Evolutionary conservation across 2,113 vertebrate species (phyloP), one percentile per base, ranked within the genome.

Genomic region (Aptenodytes forsteri): DNA sequence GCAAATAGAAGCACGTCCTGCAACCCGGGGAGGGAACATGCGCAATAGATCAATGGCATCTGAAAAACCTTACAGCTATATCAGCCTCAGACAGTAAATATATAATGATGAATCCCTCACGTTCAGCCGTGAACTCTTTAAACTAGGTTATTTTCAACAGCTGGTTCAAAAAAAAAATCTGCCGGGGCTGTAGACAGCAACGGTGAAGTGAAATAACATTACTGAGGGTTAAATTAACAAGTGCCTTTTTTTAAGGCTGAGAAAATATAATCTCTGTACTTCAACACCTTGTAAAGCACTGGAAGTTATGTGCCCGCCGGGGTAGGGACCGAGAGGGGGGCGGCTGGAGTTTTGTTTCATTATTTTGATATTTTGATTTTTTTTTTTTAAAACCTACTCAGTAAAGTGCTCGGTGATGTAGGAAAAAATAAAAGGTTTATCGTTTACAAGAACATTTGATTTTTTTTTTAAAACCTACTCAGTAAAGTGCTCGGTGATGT

Each of bases 1-100:
- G 99, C 99, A 99, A 99, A 99, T 99, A 98, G 99, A 98, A 98
- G 98, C 99, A 99, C 98, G 98, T 99, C 98, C 98, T 97, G 98
- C 99, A 99, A 99, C 98, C 99, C 98, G 97, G 97, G 99, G 99
- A 99, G 98, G 98, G 98, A 99, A 99, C 99, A 99, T 99, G 99
- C 98, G 99, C 99, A 99, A 98, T 99, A 99, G 99, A 99, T 99
- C 99, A 99, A 99, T 99, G 98, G 98, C 98, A 98, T 97, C 97
- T 98, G 98, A 98, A 99, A 99, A 99, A 99, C 98, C 99, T 99
- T 99, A 99, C 98, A 99, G 99, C 99, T 98, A 98, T 99, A 99
- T 99, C 98, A 99, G 98, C 98, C 98, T 98, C 98, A 99, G 98
- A 98, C 98, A 98, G 99, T 99, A 99, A 99, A 99, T 99, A 99